These are phyloP conservation scores for Oithona nana DNA, from an alignment of 2,888 invertebrate species.

Conservation along the genomic window DNA sequence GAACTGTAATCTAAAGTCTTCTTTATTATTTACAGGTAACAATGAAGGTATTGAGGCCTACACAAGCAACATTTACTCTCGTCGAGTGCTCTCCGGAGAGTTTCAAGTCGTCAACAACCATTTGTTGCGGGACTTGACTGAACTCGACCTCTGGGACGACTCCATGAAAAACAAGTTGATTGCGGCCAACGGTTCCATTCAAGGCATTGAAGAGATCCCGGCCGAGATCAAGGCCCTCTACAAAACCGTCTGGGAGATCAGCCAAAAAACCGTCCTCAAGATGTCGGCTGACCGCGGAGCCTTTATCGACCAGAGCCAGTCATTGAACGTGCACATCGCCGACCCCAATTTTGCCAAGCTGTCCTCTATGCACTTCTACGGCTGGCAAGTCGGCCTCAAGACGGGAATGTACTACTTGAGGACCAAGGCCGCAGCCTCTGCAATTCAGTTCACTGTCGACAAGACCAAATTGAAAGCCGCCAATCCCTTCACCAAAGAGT, in stretches of 20 bases:
- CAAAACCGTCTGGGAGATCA: constrained; percentile 94
- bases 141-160: constrained; percentile 76
- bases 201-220: constrained; percentile 46
- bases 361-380: constrained; percentile 94
- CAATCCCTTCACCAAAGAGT: not conserved
- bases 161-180: constrained; percentile 87
- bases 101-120: constrained; percentile 89
- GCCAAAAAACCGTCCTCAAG: constrained; percentile 72
- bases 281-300: constrained; percentile 97
- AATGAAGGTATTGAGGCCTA: constrained; percentile 97
- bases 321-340: constrained; percentile 89
- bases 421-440: constrained; percentile 85
- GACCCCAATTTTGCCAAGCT: constrained; percentile 80
- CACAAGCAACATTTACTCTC: constrained; percentile 86
- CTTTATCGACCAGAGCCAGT: constrained; percentile 96
- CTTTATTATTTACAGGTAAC: too few species aligned
- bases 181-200: constrained; percentile 75
- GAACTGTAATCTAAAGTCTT: too few species aligned
- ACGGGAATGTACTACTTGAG: constrained; percentile 90
- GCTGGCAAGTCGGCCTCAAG: constrained; percentile 57
- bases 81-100: constrained; percentile 76
- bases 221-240: constrained; percentile 65
- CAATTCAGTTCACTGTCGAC: constrained; percentile 94
- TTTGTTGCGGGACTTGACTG: constrained; percentile 74
- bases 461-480: constrained; percentile 42